Evolutionary conservation across 1,140 invertebrate species (phyloP), one percentile per base, ranked within the genome.

Genomic region (Listronotus oregonensis): DNA sequence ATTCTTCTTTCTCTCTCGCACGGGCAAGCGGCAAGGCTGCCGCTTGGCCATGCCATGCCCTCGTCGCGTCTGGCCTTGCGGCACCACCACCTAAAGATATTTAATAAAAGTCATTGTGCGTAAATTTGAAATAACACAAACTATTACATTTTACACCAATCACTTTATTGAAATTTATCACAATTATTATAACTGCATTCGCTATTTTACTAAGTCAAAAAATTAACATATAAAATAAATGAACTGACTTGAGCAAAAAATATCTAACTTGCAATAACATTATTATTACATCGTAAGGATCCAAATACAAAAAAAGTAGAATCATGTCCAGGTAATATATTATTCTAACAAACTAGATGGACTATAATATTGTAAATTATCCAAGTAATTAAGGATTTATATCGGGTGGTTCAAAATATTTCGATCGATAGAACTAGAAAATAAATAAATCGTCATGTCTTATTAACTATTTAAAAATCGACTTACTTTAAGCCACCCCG

Each of bases 101-200:
- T n/a, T n/a, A n/a, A n/a, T n/a, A n/a, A n/a, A n/a, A n/a, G n/a
- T n/a, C n/a, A n/a, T n/a, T n/a, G n/a, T n/a, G n/a, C n/a, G 21
- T 27, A 27, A 27, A 27, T 27, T 27, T 58, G 15, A 40, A 61
- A 18, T 39, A 14, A 51, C 42, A 40, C 15, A 37, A 14, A 34
- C 17, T 10, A 27, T 15, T 52, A 64, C 64, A 59, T 65, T 50
- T 55, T 65, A 65, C 64, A 65, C 64, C 64, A 59, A 65, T 64
- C 61, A 64, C 61, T 65, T 65, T 65, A 65, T 65, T 65, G 64
- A 65, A 65, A 65, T 65, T 58, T 65, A 65, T 65, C 64, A 65
- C 64, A 65, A 65, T 65, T 65, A 65, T 65, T 65, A 65, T 65
- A 65, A 65, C 64, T 65, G 64, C 55, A 51, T 59, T 59, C 52